Base-by-base conservation (phyloP, 2,888 invertebrate genomes). In the Orthosia gracilis region DNA sequence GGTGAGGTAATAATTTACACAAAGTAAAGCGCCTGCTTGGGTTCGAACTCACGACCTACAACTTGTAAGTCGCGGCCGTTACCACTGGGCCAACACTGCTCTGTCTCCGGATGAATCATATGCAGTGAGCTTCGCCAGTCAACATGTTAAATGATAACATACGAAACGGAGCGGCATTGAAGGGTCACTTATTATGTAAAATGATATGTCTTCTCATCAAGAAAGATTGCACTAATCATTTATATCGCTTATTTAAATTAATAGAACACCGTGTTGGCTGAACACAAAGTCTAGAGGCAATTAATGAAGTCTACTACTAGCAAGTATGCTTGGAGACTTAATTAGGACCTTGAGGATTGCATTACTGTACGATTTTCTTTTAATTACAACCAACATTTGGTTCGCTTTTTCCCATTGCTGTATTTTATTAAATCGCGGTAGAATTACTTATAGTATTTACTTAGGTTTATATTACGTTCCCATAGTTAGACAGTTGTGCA, bases 71-170 rank as follows among this genome's bases (percentile, higher is more conserved):
- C n/a, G n/a, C n/a, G n/a, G n/a, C n/a, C n/a, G n/a, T n/a, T n/a
- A n/a, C n/a, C n/a, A n/a, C n/a, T n/a, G n/a, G n/a, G n/a, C n/a
- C n/a, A n/a, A n/a, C n/a, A n/a, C n/a, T n/a, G n/a, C n/a, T n/a
- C n/a, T n/a, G n/a, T n/a, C n/a, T n/a, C n/a, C n/a, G n/a, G 61
- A 78, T 83, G 80, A 80, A 73, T 83, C 83, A 83, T 80, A 47
- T 64, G 67, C 21, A 45, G 59, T 69, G 69, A 69, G 79, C 80
- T 73, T 63, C 47, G 47, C 13, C 54, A 54, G 55, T 69, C 40
- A 59, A 73, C 62, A 26, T 58, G 45, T 74, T 61, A 69, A 50
- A 75, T 69, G 71, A 70, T 71, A 65, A 67, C 57, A 73, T 18
- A 45, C 62, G 18, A n/a, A 23, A 40, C 40, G 47, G 47, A 63